phyloP scores from a whole-genome alignment of 1,140 invertebrate species.

The Drosophila punjabiensis region DNA sequence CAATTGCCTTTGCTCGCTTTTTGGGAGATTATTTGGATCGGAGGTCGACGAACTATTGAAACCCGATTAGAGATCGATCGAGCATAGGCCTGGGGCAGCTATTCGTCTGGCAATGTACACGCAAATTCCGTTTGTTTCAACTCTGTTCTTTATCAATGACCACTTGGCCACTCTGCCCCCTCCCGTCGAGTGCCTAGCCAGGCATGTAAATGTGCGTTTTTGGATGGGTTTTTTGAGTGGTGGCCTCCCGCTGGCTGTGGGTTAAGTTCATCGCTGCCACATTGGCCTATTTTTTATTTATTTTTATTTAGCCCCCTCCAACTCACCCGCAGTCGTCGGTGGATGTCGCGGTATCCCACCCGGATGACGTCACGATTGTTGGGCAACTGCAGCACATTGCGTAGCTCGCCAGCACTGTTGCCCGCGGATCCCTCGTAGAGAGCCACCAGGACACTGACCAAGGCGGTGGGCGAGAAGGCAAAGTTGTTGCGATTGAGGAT shows the following conservation, averaged over 20 bases:
- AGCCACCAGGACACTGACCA: slow-evolving; percentile 91
- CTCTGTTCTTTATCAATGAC: slow-evolving; percentile 60
- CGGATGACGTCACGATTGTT: slow-evolving; percentile 89
- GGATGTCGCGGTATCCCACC: slow-evolving; percentile 92
- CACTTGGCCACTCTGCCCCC: slow-evolving; percentile 21
- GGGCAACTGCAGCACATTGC: slow-evolving; percentile 89
- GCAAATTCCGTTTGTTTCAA: slow-evolving; percentile 21
- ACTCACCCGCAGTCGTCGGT: slow-evolving; percentile 90
- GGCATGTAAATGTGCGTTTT: slow-evolving; percentile 66
- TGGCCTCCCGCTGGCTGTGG: slow-evolving; percentile 37
- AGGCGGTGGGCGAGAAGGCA: slow-evolving; percentile 93
- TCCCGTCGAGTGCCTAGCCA: slow-evolving; percentile 50
- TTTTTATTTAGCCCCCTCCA: neutral
- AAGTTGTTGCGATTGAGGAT: slow-evolving; percentile 91
- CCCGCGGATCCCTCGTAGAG: slow-evolving; percentile 91
- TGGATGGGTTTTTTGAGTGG: slow-evolving; percentile 11
- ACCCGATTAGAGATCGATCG: slow-evolving; percentile 56
- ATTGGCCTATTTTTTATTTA: slow-evolving; percentile 15
- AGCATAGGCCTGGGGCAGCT: slow-evolving; percentile 42
- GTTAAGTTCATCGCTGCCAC: slow-evolving; percentile 49
- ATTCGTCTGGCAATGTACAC: slow-evolving; percentile 23
- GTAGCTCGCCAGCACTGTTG: slow-evolving; percentile 89
- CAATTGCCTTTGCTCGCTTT: slow-evolving; percentile 42
- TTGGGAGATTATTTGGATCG: slow-evolving; percentile 33
- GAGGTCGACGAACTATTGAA: slow-evolving; percentile 67